These are phyloP conservation scores for Yasuhikotakia modesta DNA, from an alignment of 2,797 vertebrate genomes.

Conservation along the genomic window DNA sequence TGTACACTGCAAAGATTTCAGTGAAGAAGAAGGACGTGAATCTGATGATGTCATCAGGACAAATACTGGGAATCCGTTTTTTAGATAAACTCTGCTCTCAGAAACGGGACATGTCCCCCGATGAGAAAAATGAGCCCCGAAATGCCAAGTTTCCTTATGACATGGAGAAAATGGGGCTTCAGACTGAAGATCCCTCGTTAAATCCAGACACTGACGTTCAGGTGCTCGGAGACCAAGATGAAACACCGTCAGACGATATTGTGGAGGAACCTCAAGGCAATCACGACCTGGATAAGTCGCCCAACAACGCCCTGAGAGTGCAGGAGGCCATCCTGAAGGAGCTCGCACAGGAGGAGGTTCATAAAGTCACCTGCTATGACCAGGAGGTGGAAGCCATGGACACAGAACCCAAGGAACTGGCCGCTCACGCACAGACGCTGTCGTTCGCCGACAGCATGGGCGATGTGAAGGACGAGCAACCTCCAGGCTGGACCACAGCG, in stretches of 20 bases:
- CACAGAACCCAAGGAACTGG: slow-evolving; percentile 88
- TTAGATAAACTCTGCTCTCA: slow-evolving; percentile 95
- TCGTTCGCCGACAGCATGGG: slow-evolving; percentile 89
- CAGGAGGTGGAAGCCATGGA: slow-evolving; percentile 94
- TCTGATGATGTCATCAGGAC: slow-evolving; percentile 98
- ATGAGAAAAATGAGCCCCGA: slow-evolving; percentile 83
- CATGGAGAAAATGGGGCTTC: slow-evolving; percentile 90
- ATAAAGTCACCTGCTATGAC: slow-evolving; percentile 94
- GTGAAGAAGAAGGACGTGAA: slow-evolving; percentile 96
- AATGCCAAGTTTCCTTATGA: slow-evolving; percentile 87
- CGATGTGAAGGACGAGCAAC: slow-evolving; percentile 94
- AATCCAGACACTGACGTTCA: slow-evolving; percentile 81
- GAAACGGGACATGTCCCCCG: slow-evolving; percentile 91
- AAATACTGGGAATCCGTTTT: slow-evolving; percentile 95
- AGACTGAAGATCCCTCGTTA: slow-evolving; percentile 87
- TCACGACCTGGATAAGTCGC: slow-evolving; percentile 91
- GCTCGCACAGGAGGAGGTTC: slow-evolving; percentile 90
- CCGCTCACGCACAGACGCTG: slow-evolving; percentile 88
- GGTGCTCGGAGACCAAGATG: slow-evolving; percentile 90
- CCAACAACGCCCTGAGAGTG: slow-evolving; percentile 87
- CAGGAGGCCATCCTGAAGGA: slow-evolving; percentile 96
- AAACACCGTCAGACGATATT: slow-evolving; percentile 86
- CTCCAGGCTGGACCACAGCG: slow-evolving; percentile 86
- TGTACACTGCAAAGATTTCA: slow-evolving; percentile 96
- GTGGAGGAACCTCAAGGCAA: slow-evolving; percentile 86